Conservation (phyloP, 2,888 invertebrate genomes). For the Zygothrica quintamaculata region DNA sequence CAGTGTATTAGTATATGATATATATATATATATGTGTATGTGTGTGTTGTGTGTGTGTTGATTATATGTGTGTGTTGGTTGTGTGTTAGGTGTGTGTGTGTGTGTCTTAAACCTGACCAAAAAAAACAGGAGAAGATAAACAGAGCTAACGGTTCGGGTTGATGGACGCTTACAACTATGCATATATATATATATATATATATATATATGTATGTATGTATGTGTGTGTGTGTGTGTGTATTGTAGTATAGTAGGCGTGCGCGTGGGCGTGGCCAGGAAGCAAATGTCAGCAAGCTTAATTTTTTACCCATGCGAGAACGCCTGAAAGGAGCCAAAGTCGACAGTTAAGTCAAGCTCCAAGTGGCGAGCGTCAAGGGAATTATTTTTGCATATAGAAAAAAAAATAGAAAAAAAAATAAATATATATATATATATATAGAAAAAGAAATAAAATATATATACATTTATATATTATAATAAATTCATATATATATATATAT, state of each 20-base stretch:
- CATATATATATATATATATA: constrained; percentile 10
- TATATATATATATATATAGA: too few species aligned
- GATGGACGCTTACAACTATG: not conserved
- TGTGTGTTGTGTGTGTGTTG: constrained; percentile 23
- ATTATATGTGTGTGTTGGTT: too few species aligned
- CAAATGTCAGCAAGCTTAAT: constrained; percentile 62
- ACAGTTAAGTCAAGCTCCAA: constrained; percentile 39
- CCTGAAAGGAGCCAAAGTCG: constrained; percentile 30
- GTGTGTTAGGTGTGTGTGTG: not conserved
- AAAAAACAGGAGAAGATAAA: constrained; percentile 21
- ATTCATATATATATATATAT: too few species aligned
- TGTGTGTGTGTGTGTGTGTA: constrained; percentile 10
- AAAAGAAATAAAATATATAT: too few species aligned
- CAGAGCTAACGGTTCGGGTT: not conserved
- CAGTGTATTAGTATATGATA: not conserved
- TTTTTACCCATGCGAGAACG: constrained; percentile 44
- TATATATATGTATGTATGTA: constrained; percentile 11
- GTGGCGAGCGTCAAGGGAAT: constrained; percentile 28
- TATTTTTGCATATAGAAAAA: constrained; percentile 26
- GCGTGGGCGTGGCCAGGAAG: constrained; percentile 58
- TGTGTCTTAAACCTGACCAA: constrained; percentile 39
- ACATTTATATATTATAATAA: constrained; percentile 57
- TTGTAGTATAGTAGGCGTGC: not conserved
- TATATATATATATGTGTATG: not conserved
- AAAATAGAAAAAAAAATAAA: constrained; percentile 10